Conservation (phyloP, 2,113 vertebrate genomes). For the Scomber colias region DNA sequence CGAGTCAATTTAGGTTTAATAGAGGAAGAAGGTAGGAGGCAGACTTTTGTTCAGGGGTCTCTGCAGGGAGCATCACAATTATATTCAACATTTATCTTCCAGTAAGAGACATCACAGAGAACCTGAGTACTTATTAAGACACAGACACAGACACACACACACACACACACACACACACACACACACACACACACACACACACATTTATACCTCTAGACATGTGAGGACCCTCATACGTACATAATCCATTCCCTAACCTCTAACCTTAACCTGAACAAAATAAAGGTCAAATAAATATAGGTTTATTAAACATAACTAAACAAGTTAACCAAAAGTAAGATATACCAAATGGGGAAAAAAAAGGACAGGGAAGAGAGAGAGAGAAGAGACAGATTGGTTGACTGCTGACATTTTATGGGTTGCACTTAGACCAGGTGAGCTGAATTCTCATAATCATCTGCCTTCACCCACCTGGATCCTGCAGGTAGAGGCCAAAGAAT, state of each 20-base stretch:
- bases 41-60: conserved; percentile 2
- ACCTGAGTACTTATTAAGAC: conserved; percentile 1
- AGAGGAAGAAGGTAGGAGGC: not conserved
- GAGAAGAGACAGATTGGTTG: not conserved
- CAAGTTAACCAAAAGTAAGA: too few species aligned
- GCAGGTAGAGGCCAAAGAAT: not conserved
- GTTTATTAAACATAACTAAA: too few species aligned
- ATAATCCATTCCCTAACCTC: not conserved
- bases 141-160: not conserved
- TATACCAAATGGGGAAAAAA: too few species aligned
- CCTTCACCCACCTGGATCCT: not conserved
- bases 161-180: conserved; percentile 1
- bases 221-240: not conserved
- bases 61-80: conserved; percentile 21
- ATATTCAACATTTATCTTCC: not conserved
- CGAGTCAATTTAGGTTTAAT: conserved; percentile 35
- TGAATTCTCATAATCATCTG: not conserved
- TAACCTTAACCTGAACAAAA: too few species aligned
- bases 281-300: too few species aligned
- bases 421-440: conserved; percentile 6
- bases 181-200: not conserved
- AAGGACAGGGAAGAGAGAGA: not conserved
- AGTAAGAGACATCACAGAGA: not conserved
- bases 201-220: not conserved
- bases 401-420: not conserved